Base-by-base conservation (phyloP, 2,888 invertebrate species). In the Uloborus plumipes region DNA sequence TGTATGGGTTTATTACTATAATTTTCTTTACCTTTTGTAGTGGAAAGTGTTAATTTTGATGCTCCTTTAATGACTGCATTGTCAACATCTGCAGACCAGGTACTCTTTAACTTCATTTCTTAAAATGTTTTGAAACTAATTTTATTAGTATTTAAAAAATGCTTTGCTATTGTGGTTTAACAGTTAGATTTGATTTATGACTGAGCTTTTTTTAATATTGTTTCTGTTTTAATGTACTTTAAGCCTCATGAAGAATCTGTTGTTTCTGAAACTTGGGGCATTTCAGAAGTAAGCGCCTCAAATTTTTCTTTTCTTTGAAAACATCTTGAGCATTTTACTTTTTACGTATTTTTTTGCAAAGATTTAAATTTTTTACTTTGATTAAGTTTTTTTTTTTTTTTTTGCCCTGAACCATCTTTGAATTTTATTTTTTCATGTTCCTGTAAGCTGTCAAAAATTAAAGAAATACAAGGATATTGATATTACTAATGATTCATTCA, bases 1-100 rank as follows among this genome's bases (percentile, higher is more conserved):
- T 31, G 50, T 6, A 39, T 39, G 39, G 39, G 9, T 7, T 39
- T 7, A 11, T 39, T 39, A 9, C 11, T 39, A 9, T 55, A 18
- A 49, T 22, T 69, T 58, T 59, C 16, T 70, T 59, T 39, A 39
- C 22, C 13, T 22, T 71, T 86, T 86, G 64, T 85, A 88, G 88
- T 88, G 88, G 88, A 88, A 84, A 88, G 87, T 84, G 87, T 88
- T 20, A 87, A 88, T 83, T 88, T 88, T 85, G 87, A 87, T 65
- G 86, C 88, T 49, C 88, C 88, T 15, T 85, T 88, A 31, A 84
- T 88, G 49, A 87, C 87, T 49, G 87, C 87, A 67, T 85, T 87
- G 62, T 86, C 86, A 75, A 87, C 84, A 31, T 77, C 82, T 49
- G 53, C 87, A 39, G 88, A 87, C 53, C 87, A 87, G 86, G 87